Percentiles rank a stretch among this genome's conserved stretches.
Evolutionary conservation across 2,888 invertebrate species (phyloP).

Genomic region (Dryomyza anilis): DNA sequence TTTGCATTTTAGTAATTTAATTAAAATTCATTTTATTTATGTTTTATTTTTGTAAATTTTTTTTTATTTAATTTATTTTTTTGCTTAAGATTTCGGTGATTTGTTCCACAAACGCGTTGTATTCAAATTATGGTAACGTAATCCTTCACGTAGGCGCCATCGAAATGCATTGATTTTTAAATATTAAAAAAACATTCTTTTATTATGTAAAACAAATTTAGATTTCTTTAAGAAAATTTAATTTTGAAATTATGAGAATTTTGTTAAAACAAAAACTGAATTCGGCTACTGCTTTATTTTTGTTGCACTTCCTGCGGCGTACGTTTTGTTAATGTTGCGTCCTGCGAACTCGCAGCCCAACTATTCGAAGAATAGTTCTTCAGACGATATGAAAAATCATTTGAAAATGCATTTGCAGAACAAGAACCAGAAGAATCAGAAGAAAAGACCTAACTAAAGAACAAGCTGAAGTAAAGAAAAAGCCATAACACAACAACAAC

Average conservation of each 20-base stretch:
- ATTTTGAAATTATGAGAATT: neutral
- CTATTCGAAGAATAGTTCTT: slow-evolving; percentile 17
- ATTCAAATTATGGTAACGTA: neutral
- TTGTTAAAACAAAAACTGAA: too few species aligned
- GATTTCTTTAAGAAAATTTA: neutral
- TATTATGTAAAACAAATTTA: neutral
- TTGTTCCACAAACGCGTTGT: slow-evolving; percentile 6
- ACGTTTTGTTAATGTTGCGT: slow-evolving; percentile 56
- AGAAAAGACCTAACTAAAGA: too few species aligned
- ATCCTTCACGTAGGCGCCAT: neutral
- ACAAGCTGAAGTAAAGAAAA: neutral
- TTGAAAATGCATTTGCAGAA: slow-evolving; percentile 20
- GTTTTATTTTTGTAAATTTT: too few species aligned
- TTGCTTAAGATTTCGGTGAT: slow-evolving; percentile 10
- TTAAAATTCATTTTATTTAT: neutral
- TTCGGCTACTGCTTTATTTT: neutral
- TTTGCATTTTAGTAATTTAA: too few species aligned
- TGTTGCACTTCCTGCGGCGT: slow-evolving; percentile 51
- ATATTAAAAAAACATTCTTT: neutral
- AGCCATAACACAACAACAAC: slow-evolving; percentile 2
- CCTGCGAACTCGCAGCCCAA: slow-evolving; percentile 32
- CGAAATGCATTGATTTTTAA: neutral
- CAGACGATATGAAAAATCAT: slow-evolving; percentile 11
- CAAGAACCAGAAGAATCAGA: neutral
- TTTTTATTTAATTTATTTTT: slow-evolving; percentile 3